A percentile compares a stretch with the other conserved stretches of the same genome.
Evolutionary conservation across 2,888 invertebrate species (phyloP).

Genomic region (Drosophila mimetica): DNA sequence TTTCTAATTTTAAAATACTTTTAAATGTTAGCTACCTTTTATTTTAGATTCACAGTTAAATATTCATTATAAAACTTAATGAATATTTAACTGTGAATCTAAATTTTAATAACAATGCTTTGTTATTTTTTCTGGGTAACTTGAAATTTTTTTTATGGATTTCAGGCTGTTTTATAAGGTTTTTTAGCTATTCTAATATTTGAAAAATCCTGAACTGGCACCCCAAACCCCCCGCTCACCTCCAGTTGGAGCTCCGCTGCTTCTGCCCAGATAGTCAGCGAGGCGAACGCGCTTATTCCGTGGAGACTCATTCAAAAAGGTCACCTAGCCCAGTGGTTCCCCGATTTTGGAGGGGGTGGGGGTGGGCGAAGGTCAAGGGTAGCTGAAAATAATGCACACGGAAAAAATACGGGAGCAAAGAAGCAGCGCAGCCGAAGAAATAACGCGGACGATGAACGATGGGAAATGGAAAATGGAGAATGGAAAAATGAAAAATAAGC

Average conservation of each 20-base stretch:
- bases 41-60: no score
- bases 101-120: no score
- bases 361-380: slow-evolving; percentile 68
- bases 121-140: background rate
- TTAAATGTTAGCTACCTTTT: no score
- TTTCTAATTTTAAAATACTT: no score
- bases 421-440: background rate
- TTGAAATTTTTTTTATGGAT: no score
- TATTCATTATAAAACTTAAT: no score
- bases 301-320: slow-evolving; percentile 74
- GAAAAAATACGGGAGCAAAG: slow-evolving; percentile 21
- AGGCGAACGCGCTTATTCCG: slow-evolving; percentile 57
- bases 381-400: slow-evolving; percentile 40
- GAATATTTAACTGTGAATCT: no score
- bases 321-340: slow-evolving; percentile 53
- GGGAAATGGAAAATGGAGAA: slow-evolving; percentile 12
- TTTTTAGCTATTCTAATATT: background rate
- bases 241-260: slow-evolving; percentile 11
- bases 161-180: background rate
- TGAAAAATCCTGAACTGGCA: background rate
- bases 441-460: no score
- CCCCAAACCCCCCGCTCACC: background rate
- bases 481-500: slow-evolving; percentile 62
- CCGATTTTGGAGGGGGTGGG: background rate
- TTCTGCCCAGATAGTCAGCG: slow-evolving; percentile 36